These are phyloP conservation scores for Diarsia brunnea DNA, from an alignment of 2,888 invertebrate genomes.

Conservation along the genomic window DNA sequence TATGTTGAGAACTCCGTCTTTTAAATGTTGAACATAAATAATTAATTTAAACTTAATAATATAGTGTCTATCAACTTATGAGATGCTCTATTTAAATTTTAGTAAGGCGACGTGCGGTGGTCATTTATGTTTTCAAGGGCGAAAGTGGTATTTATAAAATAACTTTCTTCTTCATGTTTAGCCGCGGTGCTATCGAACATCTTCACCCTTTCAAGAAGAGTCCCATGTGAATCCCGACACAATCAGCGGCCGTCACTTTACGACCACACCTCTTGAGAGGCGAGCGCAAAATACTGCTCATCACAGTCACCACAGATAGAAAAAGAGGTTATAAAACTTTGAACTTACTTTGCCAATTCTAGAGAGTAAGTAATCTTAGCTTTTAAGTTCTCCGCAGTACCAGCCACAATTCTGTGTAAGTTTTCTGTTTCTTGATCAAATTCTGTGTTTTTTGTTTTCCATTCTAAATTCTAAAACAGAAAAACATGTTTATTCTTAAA, in stretches of 20 bases:
- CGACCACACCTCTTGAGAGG: background rate
- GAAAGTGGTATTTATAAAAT: background rate
- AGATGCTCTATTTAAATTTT: background rate
- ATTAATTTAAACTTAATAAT: too few species aligned
- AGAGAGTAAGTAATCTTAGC: conserved; percentile 79
- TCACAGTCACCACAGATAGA: background rate
- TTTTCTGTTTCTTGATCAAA: conserved; percentile 83
- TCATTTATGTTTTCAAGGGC: background rate
- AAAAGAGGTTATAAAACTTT: background rate
- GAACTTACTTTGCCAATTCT: conserved; percentile 81
- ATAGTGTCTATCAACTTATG: background rate
- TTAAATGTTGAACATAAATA: too few species aligned
- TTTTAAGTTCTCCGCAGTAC: conserved; percentile 80
- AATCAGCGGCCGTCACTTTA: background rate
- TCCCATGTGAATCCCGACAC: background rate
- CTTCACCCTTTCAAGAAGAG: background rate
- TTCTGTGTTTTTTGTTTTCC: conserved; percentile 81
- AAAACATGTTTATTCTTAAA: background rate
- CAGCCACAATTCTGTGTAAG: conserved; percentile 79
- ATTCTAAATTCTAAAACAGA: conserved; percentile 80
- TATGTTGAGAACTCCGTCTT: too few species aligned
- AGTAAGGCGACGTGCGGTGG: background rate
- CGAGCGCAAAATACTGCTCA: background rate
- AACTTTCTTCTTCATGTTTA: background rate
- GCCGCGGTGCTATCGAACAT: background rate